These are phyloP conservation scores for Stenodera caucasica DNA, from an alignment of 2,888 invertebrate species.

Conservation along the genomic window DNA sequence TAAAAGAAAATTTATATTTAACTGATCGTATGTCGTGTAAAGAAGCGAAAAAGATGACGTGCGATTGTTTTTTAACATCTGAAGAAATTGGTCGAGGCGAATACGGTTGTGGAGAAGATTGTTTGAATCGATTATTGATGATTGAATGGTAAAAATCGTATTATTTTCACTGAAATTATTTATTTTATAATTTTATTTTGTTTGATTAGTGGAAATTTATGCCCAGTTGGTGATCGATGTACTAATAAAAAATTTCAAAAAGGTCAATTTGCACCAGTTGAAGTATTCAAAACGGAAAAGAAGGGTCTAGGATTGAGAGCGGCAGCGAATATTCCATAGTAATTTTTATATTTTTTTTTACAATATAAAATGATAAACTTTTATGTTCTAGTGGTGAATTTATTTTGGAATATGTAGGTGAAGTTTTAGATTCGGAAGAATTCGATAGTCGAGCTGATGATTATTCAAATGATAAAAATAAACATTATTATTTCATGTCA, in stretches of 20 bases:
- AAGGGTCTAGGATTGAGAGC: conserved; percentile 95
- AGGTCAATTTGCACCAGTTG: conserved; percentile 79
- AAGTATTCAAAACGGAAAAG: conserved; percentile 87
- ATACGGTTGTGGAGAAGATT: conserved; percentile 92
- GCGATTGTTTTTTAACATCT: conserved; percentile 87
- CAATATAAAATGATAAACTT: conserved; percentile 23
- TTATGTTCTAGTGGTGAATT: conserved; percentile 76
- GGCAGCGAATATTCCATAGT: conserved; percentile 71
- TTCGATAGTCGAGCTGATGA: conserved; percentile 85
- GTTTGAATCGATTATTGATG: conserved; percentile 95
- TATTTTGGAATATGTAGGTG: conserved; percentile 98
- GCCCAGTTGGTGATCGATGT: conserved; percentile 87
- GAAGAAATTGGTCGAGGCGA: conserved; percentile 85
- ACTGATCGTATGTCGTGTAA: conserved; percentile 83
- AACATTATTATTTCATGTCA: conserved; percentile 98
- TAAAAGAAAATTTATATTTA: conserved; percentile 85
- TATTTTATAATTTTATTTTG: background rate
- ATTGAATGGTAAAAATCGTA: conserved; percentile 82
- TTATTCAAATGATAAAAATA: conserved; percentile 87
- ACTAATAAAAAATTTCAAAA: conserved; percentile 94
- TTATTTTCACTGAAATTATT: background rate
- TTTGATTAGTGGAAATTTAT: conserved; percentile 75
- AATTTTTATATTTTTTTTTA: conserved; percentile 49
- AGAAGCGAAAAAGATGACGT: conserved; percentile 91
- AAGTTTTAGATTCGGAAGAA: conserved; percentile 88